Base-by-base conservation (phyloP, 2,113 vertebrate genomes). In the Myrmophylax atrothorax region DNA sequence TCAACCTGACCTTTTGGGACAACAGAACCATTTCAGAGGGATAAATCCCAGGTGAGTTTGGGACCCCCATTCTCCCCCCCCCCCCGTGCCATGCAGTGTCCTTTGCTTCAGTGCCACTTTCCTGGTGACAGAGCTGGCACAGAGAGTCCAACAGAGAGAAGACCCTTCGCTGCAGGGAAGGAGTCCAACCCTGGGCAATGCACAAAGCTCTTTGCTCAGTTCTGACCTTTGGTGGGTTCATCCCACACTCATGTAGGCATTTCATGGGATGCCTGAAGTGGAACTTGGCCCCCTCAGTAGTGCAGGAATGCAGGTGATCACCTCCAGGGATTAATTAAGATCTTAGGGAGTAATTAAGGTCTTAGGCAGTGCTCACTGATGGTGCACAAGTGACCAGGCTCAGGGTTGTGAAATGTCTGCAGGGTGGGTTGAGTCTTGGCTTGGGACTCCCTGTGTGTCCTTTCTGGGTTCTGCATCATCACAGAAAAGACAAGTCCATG, bases 271-370 rank as follows among this genome's bases (percentile, higher is more conserved):
- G 80, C 80, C 87, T 84, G 59, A 50, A 84, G 78, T 52, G 47
- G 69, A 78, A 68, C 70, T 94, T 85, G 90, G 74, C 74, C 94
- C 47, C 29, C 26, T 95, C 87, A 82, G 29, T 44, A 79, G 81
- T 40, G 70, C 16, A 96, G 92, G 82, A 95, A 97, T 85, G 95
- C 92, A 95, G 93, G 78, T 91, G 92, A 94, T 87, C 92, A 89
- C 93, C 95, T 93, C 66, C 87, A 85, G 96, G 92, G 96, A 68
- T 79, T 96, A 95, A 95, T 95, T 96, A 96, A 85, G 49, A 89
- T 94, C 69, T 95, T 85, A 89, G 62, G 69, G 40, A 75, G 74
- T 82, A 95, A 97, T 97, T 95, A 95, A 82, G 70, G 82, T 85
- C 58, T 96, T 93, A 93, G 86, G 74, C 91, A 94, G 92, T 94